These are phyloP conservation scores for Ciconia boyciana DNA, from an alignment of 2,113 vertebrate species.

Conservation along the genomic window DNA sequence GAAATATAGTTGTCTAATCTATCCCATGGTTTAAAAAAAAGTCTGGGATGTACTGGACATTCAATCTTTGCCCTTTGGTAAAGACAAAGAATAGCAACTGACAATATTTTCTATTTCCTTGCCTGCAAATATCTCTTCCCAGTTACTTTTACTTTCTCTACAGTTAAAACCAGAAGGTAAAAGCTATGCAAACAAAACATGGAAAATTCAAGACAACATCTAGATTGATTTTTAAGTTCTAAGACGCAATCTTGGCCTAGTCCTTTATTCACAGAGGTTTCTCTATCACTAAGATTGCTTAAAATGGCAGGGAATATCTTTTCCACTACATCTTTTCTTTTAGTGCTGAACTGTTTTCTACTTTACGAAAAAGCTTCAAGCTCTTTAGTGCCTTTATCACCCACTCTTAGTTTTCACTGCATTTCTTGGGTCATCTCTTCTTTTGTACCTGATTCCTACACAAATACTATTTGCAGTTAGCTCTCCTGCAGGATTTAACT, in stretches of 20 bases:
- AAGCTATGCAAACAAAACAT: background rate
- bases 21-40: background rate
- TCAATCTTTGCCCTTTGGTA: background rate
- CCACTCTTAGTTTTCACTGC: constrained; percentile 1
- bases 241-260: background rate
- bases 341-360: background rate
- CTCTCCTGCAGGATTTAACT: constrained; percentile 50
- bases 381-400: constrained; percentile 28
- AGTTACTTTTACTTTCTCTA: background rate
- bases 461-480: constrained; percentile 18
- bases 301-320: background rate
- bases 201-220: background rate
- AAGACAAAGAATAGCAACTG: background rate
- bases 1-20: background rate
- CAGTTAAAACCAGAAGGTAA: background rate
- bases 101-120: background rate
- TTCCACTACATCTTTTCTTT: background rate
- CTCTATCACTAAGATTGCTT: constrained; percentile 17
- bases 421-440: constrained; percentile 37
- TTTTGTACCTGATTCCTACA: constrained; percentile 41
- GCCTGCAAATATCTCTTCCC: background rate
- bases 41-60: background rate
- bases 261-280: constrained; percentile 45
- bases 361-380: constrained; percentile 22
- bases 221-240: background rate